Evolutionary conservation across 2,888 invertebrate species (phyloP), one percentile per base, ranked within the genome.

Genomic region (Ochropacha duplaris): DNA sequence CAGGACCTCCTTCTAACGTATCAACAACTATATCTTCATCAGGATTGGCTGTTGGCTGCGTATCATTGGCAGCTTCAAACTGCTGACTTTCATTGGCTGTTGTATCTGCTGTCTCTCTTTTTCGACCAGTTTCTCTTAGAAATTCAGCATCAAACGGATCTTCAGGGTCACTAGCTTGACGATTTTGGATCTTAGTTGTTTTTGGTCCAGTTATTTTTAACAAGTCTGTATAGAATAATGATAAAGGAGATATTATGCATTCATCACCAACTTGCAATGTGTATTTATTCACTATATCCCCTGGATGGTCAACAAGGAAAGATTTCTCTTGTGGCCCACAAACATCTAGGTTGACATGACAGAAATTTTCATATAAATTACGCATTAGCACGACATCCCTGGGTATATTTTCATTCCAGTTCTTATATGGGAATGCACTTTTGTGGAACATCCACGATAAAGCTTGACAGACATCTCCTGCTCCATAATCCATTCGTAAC

Each of bases 61-160:
- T 76, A 72, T 93, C 94, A 65, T 93, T 94, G 0, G 88, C 80
- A 24, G 88, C 84, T 73, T 94, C 94, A 64, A 88, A 89, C 56
- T 88, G 89, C 52, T 90, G 92, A 57, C 82, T 89, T 44, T 92
- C 92, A 65, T 87, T 92, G 0, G 82, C 81, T 4, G 78, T 75
- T 60, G 82, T 88, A 61, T 86, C 94, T 8, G 86, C 92, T 22
- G 90, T 84, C 72, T 87, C 93, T 54, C 86, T 85, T 76, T 90
- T 95, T 84, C 87, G 92, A 71, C 97, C 96, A 0, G 97, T 98
- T 91, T 98, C 98, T 64, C 97, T 94, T 12, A 99, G 90, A 80
- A 98, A 99, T 78, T 97, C 96, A 14, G 97, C 97, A 92, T 99
- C 98, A 80, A 98, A 97, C 2, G 98, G 98, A 88, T 99, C 99